Conservation (phyloP, 2,113 vertebrate species). For the Amphiprion percula region DNA sequence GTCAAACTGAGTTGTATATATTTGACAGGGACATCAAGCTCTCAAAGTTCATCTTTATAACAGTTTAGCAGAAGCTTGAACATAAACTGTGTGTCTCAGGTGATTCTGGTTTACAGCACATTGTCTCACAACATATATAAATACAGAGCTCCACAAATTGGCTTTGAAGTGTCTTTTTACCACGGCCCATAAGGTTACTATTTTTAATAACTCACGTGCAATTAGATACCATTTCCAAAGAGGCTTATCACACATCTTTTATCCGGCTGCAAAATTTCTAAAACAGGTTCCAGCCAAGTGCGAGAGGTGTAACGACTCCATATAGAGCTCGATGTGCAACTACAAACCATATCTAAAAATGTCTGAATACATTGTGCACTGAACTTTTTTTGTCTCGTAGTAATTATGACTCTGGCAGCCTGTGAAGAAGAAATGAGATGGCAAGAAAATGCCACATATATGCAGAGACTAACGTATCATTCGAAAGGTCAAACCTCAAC, state of each 20-base stretch:
- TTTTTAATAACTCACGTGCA: slow-evolving; percentile 29
- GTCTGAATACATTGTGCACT: slow-evolving; percentile 16
- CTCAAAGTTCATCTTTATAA: slow-evolving; percentile 22
- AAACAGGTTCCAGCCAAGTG: slow-evolving; percentile 21
- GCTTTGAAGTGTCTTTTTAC: slow-evolving; percentile 39
- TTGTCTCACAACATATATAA: not conserved
- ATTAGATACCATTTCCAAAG: slow-evolving; percentile 23
- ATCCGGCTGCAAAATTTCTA: slow-evolving; percentile 28
- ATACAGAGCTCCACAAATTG: not conserved
- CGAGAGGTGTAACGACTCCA: slow-evolving; percentile 16
- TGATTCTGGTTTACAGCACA: not conserved
- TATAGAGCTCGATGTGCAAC: not conserved
- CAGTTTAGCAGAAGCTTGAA: not conserved
- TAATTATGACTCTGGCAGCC: slow-evolving; percentile 55
- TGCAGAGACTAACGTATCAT: slow-evolving; percentile 50
- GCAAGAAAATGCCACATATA: slow-evolving; percentile 46
- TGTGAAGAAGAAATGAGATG: slow-evolving; percentile 41
- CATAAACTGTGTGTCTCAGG: not conserved
- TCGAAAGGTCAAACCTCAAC: slow-evolving; percentile 63
- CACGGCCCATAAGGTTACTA: not conserved
- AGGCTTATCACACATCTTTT: slow-evolving; percentile 31
- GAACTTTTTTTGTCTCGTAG: slow-evolving; percentile 45
- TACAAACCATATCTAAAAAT: slow-evolving; percentile 13
- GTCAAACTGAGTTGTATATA: slow-evolving; percentile 16
- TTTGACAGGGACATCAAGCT: slow-evolving; percentile 19